Evolutionary conservation across 2,113 vertebrate species (phyloP).

Genomic region (Dicaeum eximium): DNA sequence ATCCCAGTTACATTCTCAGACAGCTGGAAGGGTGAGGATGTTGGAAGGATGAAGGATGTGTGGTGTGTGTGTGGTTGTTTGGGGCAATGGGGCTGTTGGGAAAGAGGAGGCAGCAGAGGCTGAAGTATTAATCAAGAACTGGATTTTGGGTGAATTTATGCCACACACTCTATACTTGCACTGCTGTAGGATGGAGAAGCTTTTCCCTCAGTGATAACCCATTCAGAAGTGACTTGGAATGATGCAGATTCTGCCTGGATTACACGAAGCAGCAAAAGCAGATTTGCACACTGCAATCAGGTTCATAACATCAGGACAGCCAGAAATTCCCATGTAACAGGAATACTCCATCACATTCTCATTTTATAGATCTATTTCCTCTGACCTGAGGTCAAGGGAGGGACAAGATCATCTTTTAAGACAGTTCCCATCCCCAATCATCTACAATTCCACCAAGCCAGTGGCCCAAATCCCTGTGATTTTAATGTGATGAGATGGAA

Average conservation of each 20-base stretch:
- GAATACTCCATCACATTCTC: neutral
- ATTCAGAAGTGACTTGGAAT: neutral
- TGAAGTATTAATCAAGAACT: neutral
- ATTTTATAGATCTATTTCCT: neutral
- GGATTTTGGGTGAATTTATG: neutral
- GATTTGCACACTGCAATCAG: neutral
- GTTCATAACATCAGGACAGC: neutral
- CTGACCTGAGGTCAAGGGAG: neutral
- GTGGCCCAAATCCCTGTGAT: neutral
- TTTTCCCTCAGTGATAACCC: neutral
- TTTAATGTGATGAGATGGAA: neutral
- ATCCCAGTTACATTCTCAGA: neutral
- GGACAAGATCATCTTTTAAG: neutral
- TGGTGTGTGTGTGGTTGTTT: neutral
- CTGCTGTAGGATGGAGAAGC: neutral
- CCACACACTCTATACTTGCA: neutral
- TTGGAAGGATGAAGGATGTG: neutral
- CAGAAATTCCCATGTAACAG: neutral
- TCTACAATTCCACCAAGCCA: neutral
- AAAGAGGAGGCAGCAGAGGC: neutral
- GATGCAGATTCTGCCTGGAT: neutral
- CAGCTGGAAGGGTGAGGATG: rapidly evolving
- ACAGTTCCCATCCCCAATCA: neutral
- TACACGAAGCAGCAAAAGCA: neutral
- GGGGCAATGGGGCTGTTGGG: neutral